Percentiles rank a stretch among this genome's conserved stretches.
phyloP scores from a whole-genome alignment of 2,888 invertebrate genomes.

The Anorthoa munda region DNA sequence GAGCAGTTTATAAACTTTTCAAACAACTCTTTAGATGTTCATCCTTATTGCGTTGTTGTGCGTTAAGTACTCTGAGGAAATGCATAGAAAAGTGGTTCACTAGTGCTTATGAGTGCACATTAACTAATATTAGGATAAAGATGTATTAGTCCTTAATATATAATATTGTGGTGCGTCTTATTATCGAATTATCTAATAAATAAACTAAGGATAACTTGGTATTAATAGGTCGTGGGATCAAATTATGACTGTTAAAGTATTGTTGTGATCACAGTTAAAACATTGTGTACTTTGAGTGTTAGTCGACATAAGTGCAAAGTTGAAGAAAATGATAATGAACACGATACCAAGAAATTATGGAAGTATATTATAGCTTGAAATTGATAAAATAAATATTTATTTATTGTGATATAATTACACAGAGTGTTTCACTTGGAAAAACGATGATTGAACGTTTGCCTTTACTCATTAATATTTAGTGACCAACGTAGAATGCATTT shows the following conservation, averaged over 20 bases:
- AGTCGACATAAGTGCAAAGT: background rate
- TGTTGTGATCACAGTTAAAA: background rate
- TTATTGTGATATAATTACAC: background rate
- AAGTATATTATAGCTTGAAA: background rate
- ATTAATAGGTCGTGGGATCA: background rate
- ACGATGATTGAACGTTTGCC: background rate
- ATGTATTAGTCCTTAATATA: background rate
- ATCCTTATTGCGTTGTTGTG: background rate
- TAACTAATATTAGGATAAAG: background rate
- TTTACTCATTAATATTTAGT: background rate
- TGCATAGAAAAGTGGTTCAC: background rate
- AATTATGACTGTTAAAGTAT: background rate
- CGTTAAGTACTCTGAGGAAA: background rate
- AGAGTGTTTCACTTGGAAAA: background rate
- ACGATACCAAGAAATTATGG: background rate
- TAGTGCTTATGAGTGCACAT: background rate
- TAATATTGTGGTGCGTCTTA: background rate
- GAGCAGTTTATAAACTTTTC: background rate
- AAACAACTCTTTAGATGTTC: too few relatives aligned
- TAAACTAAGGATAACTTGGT: background rate
- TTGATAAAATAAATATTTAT: background rate
- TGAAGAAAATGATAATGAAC: background rate
- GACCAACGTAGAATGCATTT: background rate
- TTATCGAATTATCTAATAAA: conserved; percentile 15
- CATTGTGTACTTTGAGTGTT: conserved; percentile 3